Percentiles rank a stretch among this genome's conserved stretches.
phyloP scores from a whole-genome alignment of 2,113 vertebrate species.

The Hyla sarda region DNA sequence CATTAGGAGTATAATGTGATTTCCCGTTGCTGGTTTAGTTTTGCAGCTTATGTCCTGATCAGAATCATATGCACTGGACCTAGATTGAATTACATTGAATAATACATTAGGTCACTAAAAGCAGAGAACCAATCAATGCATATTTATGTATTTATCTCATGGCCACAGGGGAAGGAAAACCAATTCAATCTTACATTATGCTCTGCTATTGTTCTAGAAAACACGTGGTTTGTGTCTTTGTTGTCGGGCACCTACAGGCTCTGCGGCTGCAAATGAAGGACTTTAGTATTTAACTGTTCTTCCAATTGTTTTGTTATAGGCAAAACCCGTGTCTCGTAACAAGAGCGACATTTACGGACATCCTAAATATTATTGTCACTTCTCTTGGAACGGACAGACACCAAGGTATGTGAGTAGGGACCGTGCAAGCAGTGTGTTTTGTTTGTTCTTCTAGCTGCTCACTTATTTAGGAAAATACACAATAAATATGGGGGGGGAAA shows the following conservation, averaged over 20 bases:
- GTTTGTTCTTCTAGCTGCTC: background rate
- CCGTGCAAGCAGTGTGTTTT: background rate
- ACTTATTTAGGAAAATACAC: too few relatives aligned
- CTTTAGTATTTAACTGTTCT: background rate
- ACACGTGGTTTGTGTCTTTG: background rate
- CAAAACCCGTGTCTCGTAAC: slow-evolving; percentile 89
- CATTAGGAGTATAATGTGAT: slow-evolving; percentile 42
- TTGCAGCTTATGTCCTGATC: slow-evolving; percentile 49
- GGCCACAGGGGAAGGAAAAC: slow-evolving; percentile 37
- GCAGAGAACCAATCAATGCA: slow-evolving; percentile 21
- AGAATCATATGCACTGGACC: slow-evolving; percentile 24
- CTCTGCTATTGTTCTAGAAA: slow-evolving; percentile 11
- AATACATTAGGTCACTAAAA: slow-evolving; percentile 31
- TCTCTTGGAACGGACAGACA: slow-evolving; percentile 65
- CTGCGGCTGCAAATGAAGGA: background rate
- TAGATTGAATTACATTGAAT: slow-evolving; percentile 50
- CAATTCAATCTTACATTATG: background rate
- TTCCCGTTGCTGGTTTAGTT: slow-evolving; percentile 39
- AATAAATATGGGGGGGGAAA: too few relatives aligned
- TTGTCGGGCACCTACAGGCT: background rate
- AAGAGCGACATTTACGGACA: slow-evolving; percentile 86
- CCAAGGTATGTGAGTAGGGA: slow-evolving; percentile 62
- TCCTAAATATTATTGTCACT: slow-evolving; percentile 78
- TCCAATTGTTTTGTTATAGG: slow-evolving; percentile 67
- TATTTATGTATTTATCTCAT: slow-evolving; percentile 44